phyloP scores from a whole-genome alignment of 2,888 invertebrate genomes.

The Colostygia pectinataria region DNA sequence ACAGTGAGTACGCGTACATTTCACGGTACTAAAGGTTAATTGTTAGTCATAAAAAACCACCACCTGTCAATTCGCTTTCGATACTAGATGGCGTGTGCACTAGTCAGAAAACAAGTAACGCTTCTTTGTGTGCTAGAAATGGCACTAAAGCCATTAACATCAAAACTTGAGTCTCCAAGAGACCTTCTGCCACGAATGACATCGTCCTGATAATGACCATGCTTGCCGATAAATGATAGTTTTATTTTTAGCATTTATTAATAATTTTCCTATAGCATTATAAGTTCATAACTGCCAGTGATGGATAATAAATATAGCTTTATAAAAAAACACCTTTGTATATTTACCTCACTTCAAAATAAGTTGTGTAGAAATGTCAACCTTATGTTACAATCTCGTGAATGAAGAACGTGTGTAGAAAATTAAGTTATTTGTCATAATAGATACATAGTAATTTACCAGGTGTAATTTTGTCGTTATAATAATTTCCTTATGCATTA shows the following conservation, averaged over 20 bases:
- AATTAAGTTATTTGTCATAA: slow-evolving; percentile 29
- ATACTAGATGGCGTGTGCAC: slow-evolving; percentile 37
- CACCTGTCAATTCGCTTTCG: slow-evolving; percentile 47
- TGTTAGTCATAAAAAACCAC: slow-evolving; percentile 38
- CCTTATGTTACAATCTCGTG: slow-evolving; percentile 16
- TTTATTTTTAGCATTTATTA: slow-evolving; percentile 29
- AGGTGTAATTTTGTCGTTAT: slow-evolving; percentile 21
- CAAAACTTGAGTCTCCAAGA: slow-evolving; percentile 28
- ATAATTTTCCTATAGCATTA: slow-evolving; percentile 19
- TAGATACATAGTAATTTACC: background rate
- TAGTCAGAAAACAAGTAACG: slow-evolving; percentile 27
- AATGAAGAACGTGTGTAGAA: slow-evolving; percentile 21
- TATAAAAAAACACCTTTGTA: slow-evolving; percentile 15
- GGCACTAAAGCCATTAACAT: slow-evolving; percentile 27
- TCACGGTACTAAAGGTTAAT: slow-evolving; percentile 48
- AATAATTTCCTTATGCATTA: slow-evolving; percentile 3
- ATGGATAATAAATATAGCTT: slow-evolving; percentile 15
- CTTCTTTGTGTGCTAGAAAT: slow-evolving; percentile 40
- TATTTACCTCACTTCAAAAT: slow-evolving; percentile 23
- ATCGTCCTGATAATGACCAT: slow-evolving; percentile 21
- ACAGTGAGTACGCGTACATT: slow-evolving; percentile 26
- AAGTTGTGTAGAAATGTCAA: slow-evolving; percentile 21
- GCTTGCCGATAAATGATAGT: slow-evolving; percentile 25
- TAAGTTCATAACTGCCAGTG: slow-evolving; percentile 13
- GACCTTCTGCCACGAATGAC: slow-evolving; percentile 35